Evolutionary conservation across 1,140 invertebrate species (phyloP), one percentile per base, ranked within the genome.

Genomic region (Limonius californicus): DNA sequence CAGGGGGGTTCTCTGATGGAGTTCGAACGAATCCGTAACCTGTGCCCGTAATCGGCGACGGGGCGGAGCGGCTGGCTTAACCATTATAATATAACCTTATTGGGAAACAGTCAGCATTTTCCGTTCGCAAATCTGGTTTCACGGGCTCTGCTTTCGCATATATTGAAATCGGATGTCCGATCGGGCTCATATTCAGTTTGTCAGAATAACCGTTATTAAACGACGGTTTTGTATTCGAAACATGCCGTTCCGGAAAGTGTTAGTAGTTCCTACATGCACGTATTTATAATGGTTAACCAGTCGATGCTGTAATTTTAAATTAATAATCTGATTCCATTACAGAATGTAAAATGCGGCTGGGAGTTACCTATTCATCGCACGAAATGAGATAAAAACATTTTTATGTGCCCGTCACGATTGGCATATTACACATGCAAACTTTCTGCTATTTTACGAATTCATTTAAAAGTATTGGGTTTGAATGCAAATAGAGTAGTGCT

Each of bases 81-180:
- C 45, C 45, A 50, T 50, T 50, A 50, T 50, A 50, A 50, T 50
- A 59, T 59, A 61, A 65, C 59, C 58, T 65, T 59, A 65, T 65
- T 65, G 63, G 63, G 59, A 65, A 61, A 61, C 63, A 61, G 63
- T 65, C 63, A 65, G 63, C 63, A 50, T 65, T 65, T 65, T 54
- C 59, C 59, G 35, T 56, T 65, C n/a, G 54, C 56, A 65, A 65
- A 65, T 65, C 63, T 65, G 59, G 59, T 65, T 65, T 65, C 63
- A 65, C 63, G 59, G 54, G 43, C 45, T 57, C 32, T 57, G 59
- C 43, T 56, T 57, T 30, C 57, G 43, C 57, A 59, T 50, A 27
- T 59, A 59, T 59, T 59, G 57, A 59, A 59, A 30, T 59, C 43
- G 57, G 57, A 59, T 50, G 57, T 59, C 57, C 57, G 57, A 47